Conservation (phyloP, 2,888 invertebrate species). For the Clistopyga incitator region DNA sequence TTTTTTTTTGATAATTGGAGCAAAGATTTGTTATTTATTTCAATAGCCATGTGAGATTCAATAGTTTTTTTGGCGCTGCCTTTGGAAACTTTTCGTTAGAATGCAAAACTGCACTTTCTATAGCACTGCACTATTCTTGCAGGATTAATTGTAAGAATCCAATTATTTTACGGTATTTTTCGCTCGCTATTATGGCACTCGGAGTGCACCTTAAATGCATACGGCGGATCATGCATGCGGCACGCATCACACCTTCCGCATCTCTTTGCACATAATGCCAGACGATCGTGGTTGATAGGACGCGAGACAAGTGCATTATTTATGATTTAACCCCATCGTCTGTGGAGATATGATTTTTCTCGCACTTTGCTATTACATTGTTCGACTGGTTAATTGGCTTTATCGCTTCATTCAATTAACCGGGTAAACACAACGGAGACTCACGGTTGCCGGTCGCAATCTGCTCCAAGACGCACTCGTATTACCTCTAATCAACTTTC, state of each 20-base stretch:
- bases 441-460: conserved; percentile 26
- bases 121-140: conserved; percentile 9
- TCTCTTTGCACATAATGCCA: conserved; percentile 64
- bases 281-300: conserved; percentile 52
- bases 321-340: conserved; percentile 55
- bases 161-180: conserved; percentile 23
- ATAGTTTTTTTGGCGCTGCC: neutral
- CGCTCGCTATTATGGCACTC: neutral
- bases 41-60: neutral
- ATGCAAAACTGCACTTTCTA: neutral
- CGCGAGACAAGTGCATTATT: conserved; percentile 48
- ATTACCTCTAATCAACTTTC: conserved; percentile 51
- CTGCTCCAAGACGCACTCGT: conserved; percentile 8
- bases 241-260: conserved; percentile 58
- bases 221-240: conserved; percentile 45
- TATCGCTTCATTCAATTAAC: conserved; percentile 65
- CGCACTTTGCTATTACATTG: conserved; percentile 57
- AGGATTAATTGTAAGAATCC: conserved; percentile 13
- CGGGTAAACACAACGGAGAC: conserved; percentile 52
- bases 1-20: neutral
- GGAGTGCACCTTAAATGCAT: neutral
- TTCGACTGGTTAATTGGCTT: conserved; percentile 62
- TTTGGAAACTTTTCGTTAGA: neutral
- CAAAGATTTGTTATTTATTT: neutral
- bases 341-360: conserved; percentile 50